Conservation (phyloP, 2,888 invertebrate species). For the Gonocerus acuteangulatus region DNA sequence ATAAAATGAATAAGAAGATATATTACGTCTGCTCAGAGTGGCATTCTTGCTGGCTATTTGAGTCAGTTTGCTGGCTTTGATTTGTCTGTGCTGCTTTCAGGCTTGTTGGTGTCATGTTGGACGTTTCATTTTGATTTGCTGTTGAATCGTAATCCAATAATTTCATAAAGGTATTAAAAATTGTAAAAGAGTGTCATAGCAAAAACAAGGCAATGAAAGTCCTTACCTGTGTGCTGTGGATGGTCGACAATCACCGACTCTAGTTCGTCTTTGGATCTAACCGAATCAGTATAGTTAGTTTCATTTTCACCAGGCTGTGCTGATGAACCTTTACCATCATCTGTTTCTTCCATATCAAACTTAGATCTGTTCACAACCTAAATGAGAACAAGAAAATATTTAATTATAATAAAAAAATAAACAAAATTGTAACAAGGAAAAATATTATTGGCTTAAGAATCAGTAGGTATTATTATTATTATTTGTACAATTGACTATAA, state of each 20-base stretch:
- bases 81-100: constrained; percentile 8
- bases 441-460: too few relatives aligned
- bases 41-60: constrained; percentile 21
- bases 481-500: too few relatives aligned
- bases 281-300: constrained; percentile 42
- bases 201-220: too few relatives aligned
- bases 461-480: neutral
- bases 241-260: constrained; percentile 39
- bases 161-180: too few relatives aligned
- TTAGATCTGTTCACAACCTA: constrained; percentile 62
- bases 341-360: constrained; percentile 61
- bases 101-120: constrained; percentile 21
- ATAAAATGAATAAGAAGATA: too few relatives aligned
- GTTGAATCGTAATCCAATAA: too few relatives aligned
- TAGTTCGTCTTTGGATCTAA: constrained; percentile 45
- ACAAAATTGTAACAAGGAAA: neutral
- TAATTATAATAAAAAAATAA: neutral
- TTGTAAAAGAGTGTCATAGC: too few relatives aligned
- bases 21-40: constrained; percentile 30
- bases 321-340: constrained; percentile 46
- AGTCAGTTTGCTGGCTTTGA: constrained; percentile 16
- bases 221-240: constrained; percentile 5
- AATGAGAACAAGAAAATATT: constrained; percentile 16
- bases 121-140: neutral
- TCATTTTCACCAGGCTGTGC: constrained; percentile 41